Base-by-base conservation (phyloP, 2,113 vertebrate species). In the Athene noctua region DNA sequence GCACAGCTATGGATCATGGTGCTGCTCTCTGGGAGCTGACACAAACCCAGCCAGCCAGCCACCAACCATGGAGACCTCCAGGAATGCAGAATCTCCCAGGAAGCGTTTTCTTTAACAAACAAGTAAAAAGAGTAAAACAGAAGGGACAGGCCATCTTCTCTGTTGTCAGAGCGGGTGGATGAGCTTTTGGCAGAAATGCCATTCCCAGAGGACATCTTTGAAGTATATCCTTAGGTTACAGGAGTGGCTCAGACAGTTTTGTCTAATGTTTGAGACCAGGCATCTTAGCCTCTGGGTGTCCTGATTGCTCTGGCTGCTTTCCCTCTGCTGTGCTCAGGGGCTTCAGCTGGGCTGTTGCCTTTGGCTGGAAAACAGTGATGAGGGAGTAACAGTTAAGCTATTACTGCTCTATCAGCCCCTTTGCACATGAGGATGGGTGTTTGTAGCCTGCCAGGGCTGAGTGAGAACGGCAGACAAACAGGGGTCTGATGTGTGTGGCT, bases 1-100 rank as follows among this genome's bases (percentile, higher is more conserved):
- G 21, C 72, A 32, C 3, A 5, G 61, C 65, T 73, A 1, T 0
- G 1, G 65, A 22, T 63, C 42, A 16, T 0, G 1, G 77, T 36
- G 59, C 21, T 88, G 72, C 49, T 78, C 54, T 30, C 54, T 59
- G 29, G 29, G 20, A 93, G n/a, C 11, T 58, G 59, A 44, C 77
- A 91, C 42, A 81, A 73, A 61, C 42, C 26, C 80, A 86, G 3
- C n/a, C 70, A 62, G 3, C 20, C 83, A 90, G 30, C 46, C 25
- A 3, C 20, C 72, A 88, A 65, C 36, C 36, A 17, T 1, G 3
- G 49, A 44, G 26, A 40, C 16, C 8, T 52, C 38, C 18, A 8
- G 57, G 26, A 55, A 63, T 0, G 2, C 42, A 57, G 51, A 29
- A 29, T n/a, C 59, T 42, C 80, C 29, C 27, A 66, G 84, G 61